These are phyloP conservation scores for Saccostrea glomerata DNA, from an alignment of 1,140 invertebrate genomes.

Conservation along the genomic window DNA sequence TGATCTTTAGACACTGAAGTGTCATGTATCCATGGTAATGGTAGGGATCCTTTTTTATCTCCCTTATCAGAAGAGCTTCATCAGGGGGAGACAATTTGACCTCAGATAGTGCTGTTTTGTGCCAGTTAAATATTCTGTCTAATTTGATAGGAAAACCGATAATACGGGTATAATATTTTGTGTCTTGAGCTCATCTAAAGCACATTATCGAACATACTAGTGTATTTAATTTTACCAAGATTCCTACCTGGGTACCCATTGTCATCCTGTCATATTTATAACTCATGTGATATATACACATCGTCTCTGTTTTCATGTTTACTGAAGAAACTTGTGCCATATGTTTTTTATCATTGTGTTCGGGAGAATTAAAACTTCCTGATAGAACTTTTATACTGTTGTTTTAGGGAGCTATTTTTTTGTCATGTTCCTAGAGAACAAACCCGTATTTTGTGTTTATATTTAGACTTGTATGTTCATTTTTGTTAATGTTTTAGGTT, in stretches of 20 bases:
- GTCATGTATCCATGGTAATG: slow-evolving; percentile 21
- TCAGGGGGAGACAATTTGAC: background rate
- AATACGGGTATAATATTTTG: slow-evolving; percentile 30
- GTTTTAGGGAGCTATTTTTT: slow-evolving; percentile 20
- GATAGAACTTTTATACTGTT: slow-evolving; percentile 20
- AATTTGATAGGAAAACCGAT: slow-evolving; percentile 21
- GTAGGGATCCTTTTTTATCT: slow-evolving; percentile 15
- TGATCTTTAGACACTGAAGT: background rate
- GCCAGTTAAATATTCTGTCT: slow-evolving; percentile 14
- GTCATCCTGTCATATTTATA: slow-evolving; percentile 9
- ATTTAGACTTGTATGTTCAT: background rate
- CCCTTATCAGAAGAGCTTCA: background rate
- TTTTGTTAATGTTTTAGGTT: background rate
- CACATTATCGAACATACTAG: background rate
- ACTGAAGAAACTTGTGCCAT: slow-evolving; percentile 27
- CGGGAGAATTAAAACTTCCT: slow-evolving; percentile 2
- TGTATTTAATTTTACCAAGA: background rate
- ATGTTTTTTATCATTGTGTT: slow-evolving; percentile 24
- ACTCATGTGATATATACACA: slow-evolving; percentile 11
- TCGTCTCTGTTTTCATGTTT: slow-evolving; percentile 31
- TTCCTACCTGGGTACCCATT: slow-evolving; percentile 19
- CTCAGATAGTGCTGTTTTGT: background rate
- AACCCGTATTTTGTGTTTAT: slow-evolving; percentile 7
- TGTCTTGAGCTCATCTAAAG: slow-evolving; percentile 29
- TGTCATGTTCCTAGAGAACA: slow-evolving; percentile 13